Percentiles rank a stretch among this genome's conserved stretches.
These are phyloP conservation scores for human DNA, from an alignment of 2,113 vertebrate genomes.

Conservation along the genomic window DNA sequence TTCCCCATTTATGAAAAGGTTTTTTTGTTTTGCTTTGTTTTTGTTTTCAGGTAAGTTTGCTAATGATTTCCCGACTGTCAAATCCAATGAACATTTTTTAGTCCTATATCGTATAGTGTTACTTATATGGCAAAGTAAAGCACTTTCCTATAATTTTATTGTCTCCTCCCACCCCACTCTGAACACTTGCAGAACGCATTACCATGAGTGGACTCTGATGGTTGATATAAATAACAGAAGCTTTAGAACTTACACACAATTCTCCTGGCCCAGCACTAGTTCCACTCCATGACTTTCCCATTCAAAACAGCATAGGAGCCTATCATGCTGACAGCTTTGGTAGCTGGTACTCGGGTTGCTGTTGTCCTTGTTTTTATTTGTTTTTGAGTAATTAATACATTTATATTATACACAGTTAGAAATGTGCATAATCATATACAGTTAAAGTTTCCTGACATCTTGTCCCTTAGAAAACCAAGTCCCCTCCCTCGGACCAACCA, in stretches of 20 bases:
- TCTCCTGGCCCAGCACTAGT: not conserved
- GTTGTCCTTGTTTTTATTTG: not conserved
- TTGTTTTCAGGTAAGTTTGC: not conserved
- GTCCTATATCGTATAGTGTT: not conserved
- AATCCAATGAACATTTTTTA: not conserved
- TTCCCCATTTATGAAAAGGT: not conserved
- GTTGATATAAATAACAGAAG: not conserved
- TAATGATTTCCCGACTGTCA: not conserved
- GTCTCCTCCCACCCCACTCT: rapidly evolving
- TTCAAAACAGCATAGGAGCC: not conserved
- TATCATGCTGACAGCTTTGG: not conserved
- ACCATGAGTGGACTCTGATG: rapidly evolving
- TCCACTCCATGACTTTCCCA: not conserved
- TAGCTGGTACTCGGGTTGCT: not conserved
- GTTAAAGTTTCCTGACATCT: not conserved
- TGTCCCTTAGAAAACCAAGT: not conserved
- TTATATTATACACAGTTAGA: not conserved
- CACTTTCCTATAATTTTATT: not conserved
- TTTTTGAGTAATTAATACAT: not conserved
- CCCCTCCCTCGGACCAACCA: rapidly evolving
- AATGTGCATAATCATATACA: not conserved
- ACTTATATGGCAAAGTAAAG: rapidly evolving
- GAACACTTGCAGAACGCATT: not conserved
- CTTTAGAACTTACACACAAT: not conserved
- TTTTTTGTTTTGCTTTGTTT: not conserved